phyloP scores from a whole-genome alignment of 2,888 invertebrate species.

The Litoditis marina region DNA sequence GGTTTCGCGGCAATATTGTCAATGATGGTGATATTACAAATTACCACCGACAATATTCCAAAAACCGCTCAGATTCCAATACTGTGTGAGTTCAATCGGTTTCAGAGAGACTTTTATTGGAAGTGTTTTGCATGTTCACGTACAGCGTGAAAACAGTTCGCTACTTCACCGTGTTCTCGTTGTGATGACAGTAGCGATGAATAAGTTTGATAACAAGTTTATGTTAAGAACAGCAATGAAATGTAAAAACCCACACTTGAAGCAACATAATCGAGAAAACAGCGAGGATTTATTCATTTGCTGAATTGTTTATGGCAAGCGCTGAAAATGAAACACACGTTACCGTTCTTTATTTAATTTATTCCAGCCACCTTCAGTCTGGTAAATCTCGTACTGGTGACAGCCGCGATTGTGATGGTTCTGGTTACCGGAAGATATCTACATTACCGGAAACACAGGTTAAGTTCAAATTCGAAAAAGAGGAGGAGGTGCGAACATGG shows the following conservation, averaged over 20 bases:
- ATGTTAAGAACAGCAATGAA: too few species aligned
- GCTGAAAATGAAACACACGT: not conserved
- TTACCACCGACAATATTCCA: constrained; percentile 14
- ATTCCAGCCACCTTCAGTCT: constrained; percentile 10
- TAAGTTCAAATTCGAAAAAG: too few species aligned
- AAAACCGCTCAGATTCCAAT: constrained; percentile 10
- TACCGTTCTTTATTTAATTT: not conserved
- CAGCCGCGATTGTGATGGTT: constrained; percentile 3
- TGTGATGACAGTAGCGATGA: too few species aligned
- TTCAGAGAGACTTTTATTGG: too few species aligned
- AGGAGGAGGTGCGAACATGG: too few species aligned
- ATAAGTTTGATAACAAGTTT: too few species aligned
- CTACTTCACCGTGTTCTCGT: too few species aligned
- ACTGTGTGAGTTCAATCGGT: constrained; percentile 11
- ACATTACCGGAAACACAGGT: too few species aligned
- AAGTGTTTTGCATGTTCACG: not conserved
- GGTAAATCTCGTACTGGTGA: constrained; percentile 7
- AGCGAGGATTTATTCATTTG: not conserved
- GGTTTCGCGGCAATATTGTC: constrained; percentile 14
- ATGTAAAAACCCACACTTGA: too few species aligned
- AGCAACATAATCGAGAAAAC: too few species aligned
- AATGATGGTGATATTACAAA: constrained; percentile 15
- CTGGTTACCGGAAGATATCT: constrained; percentile 5
- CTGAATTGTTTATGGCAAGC: too few species aligned
- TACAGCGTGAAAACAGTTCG: too few species aligned